Conservation (phyloP, 2,888 invertebrate genomes). For the Drosophila algonquin region DNA sequence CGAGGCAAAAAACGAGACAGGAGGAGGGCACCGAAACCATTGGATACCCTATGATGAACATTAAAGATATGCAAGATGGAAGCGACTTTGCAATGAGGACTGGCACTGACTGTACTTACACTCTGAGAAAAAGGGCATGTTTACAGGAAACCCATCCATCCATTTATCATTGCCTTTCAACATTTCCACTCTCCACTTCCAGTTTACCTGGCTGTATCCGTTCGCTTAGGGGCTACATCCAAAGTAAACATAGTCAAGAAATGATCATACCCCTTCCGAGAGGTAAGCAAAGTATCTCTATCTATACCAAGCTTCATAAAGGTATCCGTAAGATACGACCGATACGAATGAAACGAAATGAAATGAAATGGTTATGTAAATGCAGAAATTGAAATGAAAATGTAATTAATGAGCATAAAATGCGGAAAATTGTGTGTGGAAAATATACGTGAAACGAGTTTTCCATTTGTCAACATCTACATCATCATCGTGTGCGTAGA, state of each 20-base stretch:
- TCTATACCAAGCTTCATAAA: slow-evolving; percentile 6
- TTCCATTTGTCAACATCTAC: slow-evolving; percentile 43
- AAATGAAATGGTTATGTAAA: slow-evolving; percentile 69
- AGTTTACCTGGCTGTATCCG: too few relatives aligned
- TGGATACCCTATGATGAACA: background rate
- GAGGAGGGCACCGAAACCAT: background rate
- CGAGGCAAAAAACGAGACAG: background rate
- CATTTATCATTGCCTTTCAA: too few relatives aligned
- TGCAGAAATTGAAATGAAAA: slow-evolving; percentile 65
- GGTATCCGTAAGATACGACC: slow-evolving; percentile 15
- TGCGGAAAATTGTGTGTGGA: slow-evolving; percentile 70
- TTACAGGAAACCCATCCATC: too few relatives aligned
- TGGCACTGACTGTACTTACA: too few relatives aligned
- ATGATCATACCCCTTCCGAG: too few relatives aligned
- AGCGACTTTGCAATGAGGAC: too few relatives aligned
- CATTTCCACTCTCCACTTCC: too few relatives aligned
- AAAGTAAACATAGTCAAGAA: too few relatives aligned
- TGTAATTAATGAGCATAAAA: slow-evolving; percentile 76
- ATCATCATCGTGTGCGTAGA: slow-evolving; percentile 18
- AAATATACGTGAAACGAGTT: slow-evolving; percentile 63
- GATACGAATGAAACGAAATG: slow-evolving; percentile 7
- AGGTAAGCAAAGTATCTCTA: slow-evolving; percentile 1
- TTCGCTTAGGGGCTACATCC: too few relatives aligned
- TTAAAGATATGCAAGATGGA: too few relatives aligned
- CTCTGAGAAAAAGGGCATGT: too few relatives aligned